Evolutionary conservation across 2,797 vertebrate genomes (phyloP).

Genomic region (Pelochelys cantorii): DNA sequence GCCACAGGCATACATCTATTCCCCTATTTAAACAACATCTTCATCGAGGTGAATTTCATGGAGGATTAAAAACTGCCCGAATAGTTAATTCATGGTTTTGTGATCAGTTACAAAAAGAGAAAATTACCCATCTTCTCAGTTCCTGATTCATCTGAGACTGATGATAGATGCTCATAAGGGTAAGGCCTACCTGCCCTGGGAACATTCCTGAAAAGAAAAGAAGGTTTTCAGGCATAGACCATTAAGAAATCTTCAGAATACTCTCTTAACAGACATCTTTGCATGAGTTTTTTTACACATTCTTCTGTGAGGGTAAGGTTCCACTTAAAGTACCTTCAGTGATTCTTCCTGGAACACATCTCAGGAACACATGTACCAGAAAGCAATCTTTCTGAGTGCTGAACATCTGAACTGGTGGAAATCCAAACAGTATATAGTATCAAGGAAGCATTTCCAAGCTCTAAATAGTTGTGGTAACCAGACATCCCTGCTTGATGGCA

Average conservation of each 20-base stretch:
- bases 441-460: not conserved
- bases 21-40: not conserved
- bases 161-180: not conserved
- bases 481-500: not conserved
- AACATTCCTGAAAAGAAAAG: not conserved
- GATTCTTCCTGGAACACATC: not conserved
- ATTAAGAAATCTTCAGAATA: fast-evolving
- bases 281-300: not conserved
- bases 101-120: not conserved
- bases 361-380: not conserved
- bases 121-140: fast-evolving
- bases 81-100: not conserved
- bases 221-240: not conserved
- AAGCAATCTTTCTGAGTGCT: not conserved
- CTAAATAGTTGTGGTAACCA: fast-evolving
- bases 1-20: fast-evolving
- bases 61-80: not conserved
- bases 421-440: not conserved
- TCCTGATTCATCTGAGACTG: not conserved
- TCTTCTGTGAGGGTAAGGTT: not conserved
- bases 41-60: not conserved
- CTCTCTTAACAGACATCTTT: not conserved
- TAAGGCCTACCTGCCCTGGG: not conserved
- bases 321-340: fast-evolving
- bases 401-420: not conserved